Conservation (phyloP, 2,113 vertebrate genomes). For the Penelope pileata region DNA sequence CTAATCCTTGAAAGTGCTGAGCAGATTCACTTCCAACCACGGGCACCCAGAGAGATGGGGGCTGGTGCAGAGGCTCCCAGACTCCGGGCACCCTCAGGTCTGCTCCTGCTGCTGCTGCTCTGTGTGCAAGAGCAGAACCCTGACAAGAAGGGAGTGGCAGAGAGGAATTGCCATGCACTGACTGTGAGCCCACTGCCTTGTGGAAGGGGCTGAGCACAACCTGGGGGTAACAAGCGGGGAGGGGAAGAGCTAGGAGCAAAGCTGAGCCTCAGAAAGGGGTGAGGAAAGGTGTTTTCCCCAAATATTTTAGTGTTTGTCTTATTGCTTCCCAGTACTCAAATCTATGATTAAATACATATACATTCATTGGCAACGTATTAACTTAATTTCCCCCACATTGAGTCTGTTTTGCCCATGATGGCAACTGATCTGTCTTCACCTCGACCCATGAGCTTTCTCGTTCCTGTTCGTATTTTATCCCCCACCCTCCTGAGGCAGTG, state of each 20-base stretch:
- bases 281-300: background rate
- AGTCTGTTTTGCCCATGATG: background rate
- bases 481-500: background rate
- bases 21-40: background rate
- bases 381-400: background rate
- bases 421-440: background rate
- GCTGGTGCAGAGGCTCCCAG: background rate
- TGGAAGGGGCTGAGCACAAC: background rate
- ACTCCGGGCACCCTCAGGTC: background rate
- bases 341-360: background rate
- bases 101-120: background rate
- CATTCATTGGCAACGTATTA: background rate
- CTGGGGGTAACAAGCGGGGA: background rate
- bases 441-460: background rate
- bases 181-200: fast-evolving
- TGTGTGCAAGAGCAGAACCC: fast-evolving
- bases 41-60: background rate
- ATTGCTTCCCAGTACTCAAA: background rate
- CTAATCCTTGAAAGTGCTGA: background rate
- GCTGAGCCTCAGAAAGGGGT: background rate
- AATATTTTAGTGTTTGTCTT: background rate
- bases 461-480: background rate
- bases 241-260: background rate
- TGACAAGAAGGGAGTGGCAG: background rate
- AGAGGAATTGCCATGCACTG: background rate